Evolutionary conservation across 1,140 invertebrate species (phyloP), one percentile per base, ranked within the genome.

Genomic region (Aricia agestis): DNA sequence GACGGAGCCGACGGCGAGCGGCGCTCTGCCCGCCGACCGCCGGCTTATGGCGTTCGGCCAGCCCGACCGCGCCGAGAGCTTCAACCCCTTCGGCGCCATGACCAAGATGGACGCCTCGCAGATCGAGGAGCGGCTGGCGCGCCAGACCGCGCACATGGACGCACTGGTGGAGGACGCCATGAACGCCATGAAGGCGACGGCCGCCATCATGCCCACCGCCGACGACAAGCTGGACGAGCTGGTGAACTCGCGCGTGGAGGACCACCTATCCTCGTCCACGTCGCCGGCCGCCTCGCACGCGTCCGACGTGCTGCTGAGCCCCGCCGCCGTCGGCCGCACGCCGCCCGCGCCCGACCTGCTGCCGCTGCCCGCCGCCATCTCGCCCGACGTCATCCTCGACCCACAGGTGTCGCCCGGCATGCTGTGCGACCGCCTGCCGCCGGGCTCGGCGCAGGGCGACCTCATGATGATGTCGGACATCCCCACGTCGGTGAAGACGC

Each of bases 241-340:
- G 9, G 94, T 95, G 1, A 95, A 95, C 82, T 93, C 94, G 2
- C 92, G 93, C 0, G 93, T 93, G 10, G 94, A 94, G 36, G 92
- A 92, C 74, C 94, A 93, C 80, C 87, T 94, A 19, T 80, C 80
- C 52, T 63, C 78, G 66, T 79, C 86, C 1, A 85, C 86, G 69
- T 89, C 93, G 0, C 81, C 93, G 0, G 86, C 92, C 13, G 90
- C 93, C 2, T 91, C 93, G 69, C 80, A 93, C 66, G 90, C 93
- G 0, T 92, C 93, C 65, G 93, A 93, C 67, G 84, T 94, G 1
- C 86, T 94, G 72, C 89, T 92, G 78, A 80, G 80, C 69, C 72
- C 89, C 1, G 81, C 78, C 70, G 82, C 87, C 6, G 81, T 82
- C 1, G n/a, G 83, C 88, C 10, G 31, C 36, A 10, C 80, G 72